phyloP scores from a whole-genome alignment of 2,797 vertebrate species.

The Ceyx erithaca region DNA sequence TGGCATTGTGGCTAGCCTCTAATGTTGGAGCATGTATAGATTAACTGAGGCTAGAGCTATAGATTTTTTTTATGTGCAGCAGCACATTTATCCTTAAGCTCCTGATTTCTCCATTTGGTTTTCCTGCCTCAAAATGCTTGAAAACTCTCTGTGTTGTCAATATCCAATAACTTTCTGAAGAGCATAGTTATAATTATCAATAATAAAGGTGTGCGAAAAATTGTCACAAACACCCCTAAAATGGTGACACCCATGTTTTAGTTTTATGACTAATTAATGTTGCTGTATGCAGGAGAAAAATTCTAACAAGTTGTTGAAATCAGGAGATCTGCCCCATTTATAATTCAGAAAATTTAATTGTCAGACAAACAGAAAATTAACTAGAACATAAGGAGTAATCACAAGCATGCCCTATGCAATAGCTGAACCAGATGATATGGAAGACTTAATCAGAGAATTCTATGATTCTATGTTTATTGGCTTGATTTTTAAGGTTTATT shows the following conservation, averaged over 20 bases:
- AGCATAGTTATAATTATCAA: background rate
- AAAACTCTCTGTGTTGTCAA: background rate
- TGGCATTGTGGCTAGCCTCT: background rate
- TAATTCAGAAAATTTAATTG: background rate
- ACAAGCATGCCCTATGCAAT: background rate
- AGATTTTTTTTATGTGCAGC: background rate
- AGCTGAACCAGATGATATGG: background rate
- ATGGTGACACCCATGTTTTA: background rate
- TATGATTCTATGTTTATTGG: background rate
- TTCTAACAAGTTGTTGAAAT: background rate
- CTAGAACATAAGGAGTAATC: background rate
- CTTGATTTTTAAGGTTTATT: background rate
- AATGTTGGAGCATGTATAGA: background rate
- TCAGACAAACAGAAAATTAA: background rate
- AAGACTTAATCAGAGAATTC: background rate
- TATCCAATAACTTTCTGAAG: background rate
- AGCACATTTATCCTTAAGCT: background rate
- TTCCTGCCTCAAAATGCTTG: background rate
- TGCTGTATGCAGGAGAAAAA: background rate
- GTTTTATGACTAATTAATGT: background rate
- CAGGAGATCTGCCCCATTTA: background rate
- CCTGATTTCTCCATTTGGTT: background rate
- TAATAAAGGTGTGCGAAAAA: background rate
- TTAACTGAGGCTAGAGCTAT: background rate
- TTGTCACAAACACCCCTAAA: background rate